A percentile compares a stretch with the other conserved stretches of the same genome.
Evolutionary conservation across 2,888 invertebrate species (phyloP).

Genomic region (Rhagonycha lutea): DNA sequence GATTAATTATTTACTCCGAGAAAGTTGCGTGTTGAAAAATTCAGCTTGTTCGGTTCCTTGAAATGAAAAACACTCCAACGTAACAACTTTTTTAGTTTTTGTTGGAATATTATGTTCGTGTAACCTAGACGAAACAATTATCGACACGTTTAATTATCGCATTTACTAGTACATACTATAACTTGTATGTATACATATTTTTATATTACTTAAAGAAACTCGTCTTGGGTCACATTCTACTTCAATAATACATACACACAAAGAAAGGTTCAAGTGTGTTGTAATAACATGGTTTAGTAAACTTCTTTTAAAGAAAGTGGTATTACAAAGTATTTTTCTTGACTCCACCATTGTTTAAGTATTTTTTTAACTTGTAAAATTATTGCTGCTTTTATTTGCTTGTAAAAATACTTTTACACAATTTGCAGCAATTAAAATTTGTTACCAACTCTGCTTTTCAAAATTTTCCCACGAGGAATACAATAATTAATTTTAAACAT

Average conservation of each 20-base stretch:
- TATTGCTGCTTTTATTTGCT: background rate
- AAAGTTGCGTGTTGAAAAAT: no score
- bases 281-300: slow-evolving; percentile 4
- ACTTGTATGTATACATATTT: background rate
- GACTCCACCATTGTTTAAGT: background rate
- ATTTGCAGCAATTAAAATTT: background rate
- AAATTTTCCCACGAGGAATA: background rate
- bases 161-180: background rate
- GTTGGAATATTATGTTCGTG: background rate
- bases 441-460: background rate
- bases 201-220: background rate
- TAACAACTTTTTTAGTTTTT: background rate
- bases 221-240: slow-evolving; percentile 2
- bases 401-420: background rate
- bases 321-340: slow-evolving; percentile 1
- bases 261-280: background rate
- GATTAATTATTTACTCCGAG: no score
- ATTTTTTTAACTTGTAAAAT: background rate
- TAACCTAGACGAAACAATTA: background rate
- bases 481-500: background rate
- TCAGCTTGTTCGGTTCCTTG: no score
- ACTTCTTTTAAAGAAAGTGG: background rate
- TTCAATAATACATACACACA: background rate
- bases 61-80: no score
- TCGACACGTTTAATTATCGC: background rate